Conservation (phyloP, 2,797 vertebrate genomes). For the Alectoris magna region DNA sequence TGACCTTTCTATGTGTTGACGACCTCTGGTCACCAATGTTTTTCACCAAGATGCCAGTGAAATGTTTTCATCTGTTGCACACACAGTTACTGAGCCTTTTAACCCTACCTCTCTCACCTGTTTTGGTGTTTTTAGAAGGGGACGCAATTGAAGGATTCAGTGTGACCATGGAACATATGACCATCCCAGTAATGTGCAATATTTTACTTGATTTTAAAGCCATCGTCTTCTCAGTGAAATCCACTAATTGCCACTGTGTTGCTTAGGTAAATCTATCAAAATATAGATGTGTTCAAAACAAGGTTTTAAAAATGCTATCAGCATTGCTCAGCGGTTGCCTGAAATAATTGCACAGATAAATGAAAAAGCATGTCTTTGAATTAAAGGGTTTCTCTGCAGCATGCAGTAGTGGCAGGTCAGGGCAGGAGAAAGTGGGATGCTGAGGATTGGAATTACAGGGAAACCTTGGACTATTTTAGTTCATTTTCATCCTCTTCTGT, state of each 20-base stretch:
- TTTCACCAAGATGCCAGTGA: not conserved
- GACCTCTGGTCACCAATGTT: not conserved
- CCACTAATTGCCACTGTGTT: not conserved
- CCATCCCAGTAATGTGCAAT: not conserved
- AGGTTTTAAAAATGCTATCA: not conserved
- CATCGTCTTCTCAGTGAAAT: not conserved
- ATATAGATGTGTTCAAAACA: not conserved
- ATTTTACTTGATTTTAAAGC: slow-evolving; percentile 24
- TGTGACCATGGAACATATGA: not conserved
- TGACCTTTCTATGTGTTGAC: not conserved
- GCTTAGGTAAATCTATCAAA: rapidly evolving
- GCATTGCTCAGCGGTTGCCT: not conserved
- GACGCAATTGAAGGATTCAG: not conserved
- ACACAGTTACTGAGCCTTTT: not conserved
- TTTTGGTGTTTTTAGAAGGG: not conserved
- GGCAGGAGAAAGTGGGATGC: not conserved
- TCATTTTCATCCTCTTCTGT: not conserved
- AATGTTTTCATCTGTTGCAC: not conserved
- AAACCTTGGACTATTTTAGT: not conserved
- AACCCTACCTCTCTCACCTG: not conserved
- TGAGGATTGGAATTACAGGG: not conserved
- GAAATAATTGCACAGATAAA: not conserved
- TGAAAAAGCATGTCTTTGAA: not conserved
- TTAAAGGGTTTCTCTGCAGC: not conserved
- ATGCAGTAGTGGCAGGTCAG: not conserved